A percentile compares a stretch with the other conserved stretches of the same genome.
These are phyloP conservation scores for Planiliza haematocheilus DNA, from an alignment of 2,113 vertebrate genomes.

Conservation along the genomic window DNA sequence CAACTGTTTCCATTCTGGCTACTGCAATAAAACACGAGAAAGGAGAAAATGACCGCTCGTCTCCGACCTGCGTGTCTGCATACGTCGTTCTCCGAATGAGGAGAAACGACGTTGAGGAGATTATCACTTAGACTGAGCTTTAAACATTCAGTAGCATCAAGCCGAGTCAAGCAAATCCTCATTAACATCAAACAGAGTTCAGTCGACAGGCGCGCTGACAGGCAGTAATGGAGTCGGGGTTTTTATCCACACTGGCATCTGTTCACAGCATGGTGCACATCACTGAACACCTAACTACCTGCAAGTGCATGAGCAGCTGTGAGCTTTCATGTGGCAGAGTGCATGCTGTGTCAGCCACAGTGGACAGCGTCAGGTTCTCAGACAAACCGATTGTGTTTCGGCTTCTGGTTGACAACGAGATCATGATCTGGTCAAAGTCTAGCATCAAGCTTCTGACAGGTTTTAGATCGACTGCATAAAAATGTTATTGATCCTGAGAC, in stretches of 20 bases:
- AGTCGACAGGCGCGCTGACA: constrained; percentile 6
- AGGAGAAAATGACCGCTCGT: background rate
- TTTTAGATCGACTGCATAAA: no score
- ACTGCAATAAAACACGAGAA: background rate
- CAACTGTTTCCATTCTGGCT: background rate
- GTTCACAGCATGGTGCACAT: constrained; percentile 61
- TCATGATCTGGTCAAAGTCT: no score
- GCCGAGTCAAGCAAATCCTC: constrained; percentile 21
- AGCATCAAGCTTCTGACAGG: no score
- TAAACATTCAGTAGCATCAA: background rate
- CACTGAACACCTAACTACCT: constrained; percentile 54
- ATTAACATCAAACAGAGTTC: constrained; percentile 55
- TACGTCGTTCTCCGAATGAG: background rate
- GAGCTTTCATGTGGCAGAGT: constrained; percentile 30
- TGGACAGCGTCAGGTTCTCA: background rate
- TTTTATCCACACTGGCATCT: constrained; percentile 64
- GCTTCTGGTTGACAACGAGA: background rate
- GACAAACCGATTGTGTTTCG: background rate
- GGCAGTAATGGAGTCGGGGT: constrained; percentile 46
- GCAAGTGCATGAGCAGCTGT: background rate
- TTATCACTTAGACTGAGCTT: background rate
- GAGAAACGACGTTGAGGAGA: background rate
- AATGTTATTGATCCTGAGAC: no score
- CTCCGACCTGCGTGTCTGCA: background rate
- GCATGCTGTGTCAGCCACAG: constrained; percentile 2